Evolutionary conservation across 2,113 vertebrate genomes (phyloP).

Genomic region (Centropus bengalensis): DNA sequence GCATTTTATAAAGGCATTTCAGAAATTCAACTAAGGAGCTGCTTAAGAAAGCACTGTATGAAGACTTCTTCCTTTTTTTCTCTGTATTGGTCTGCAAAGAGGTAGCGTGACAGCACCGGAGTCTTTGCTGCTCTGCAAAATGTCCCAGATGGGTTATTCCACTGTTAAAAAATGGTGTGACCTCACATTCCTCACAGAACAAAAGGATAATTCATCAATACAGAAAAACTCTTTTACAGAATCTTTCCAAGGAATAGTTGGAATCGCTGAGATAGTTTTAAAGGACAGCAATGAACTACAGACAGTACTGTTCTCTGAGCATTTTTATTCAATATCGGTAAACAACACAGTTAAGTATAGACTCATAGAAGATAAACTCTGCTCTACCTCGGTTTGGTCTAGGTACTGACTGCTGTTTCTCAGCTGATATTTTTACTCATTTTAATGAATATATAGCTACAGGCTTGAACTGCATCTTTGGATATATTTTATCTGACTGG

Average conservation of each 20-base stretch:
- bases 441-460: not conserved
- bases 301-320: conserved; percentile 40
- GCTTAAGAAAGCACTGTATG: not conserved
- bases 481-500: not conserved
- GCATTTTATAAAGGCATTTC: not conserved
- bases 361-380: not conserved
- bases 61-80: not conserved
- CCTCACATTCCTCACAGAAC: conserved; percentile 71
- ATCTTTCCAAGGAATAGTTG: conserved; percentile 69
- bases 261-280: conserved; percentile 69
- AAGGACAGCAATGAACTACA: conserved; percentile 65
- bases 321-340: conserved; percentile 49
- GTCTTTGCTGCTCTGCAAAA: conserved; percentile 49
- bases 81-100: conserved; percentile 9
- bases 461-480: not conserved
- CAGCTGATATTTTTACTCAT: not conserved
- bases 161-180: conserved; percentile 36
- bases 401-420: not conserved
- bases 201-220: conserved; percentile 75
- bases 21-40: not conserved
- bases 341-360: conserved; percentile 35
- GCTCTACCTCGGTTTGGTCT: not conserved
- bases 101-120: not conserved
- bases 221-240: conserved; percentile 61
- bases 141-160: not conserved